These are phyloP conservation scores for Bucorvus abyssinicus DNA, from an alignment of 2,797 vertebrate genomes.

Conservation along the genomic window DNA sequence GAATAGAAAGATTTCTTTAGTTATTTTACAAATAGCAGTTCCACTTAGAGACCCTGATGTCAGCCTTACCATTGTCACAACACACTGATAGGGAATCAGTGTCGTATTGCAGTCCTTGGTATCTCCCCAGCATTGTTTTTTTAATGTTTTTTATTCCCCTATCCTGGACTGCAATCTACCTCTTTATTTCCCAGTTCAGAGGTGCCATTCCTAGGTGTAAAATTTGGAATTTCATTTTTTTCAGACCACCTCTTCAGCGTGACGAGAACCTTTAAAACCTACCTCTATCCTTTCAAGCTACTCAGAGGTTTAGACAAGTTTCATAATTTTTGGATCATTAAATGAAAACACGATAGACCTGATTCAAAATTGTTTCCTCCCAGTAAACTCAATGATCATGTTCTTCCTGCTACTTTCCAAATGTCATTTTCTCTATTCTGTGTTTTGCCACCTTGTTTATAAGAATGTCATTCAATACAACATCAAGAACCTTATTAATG, in stretches of 20 bases:
- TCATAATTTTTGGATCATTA: neutral
- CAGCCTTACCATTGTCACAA: neutral
- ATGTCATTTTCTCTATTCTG: neutral
- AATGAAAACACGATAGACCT: neutral
- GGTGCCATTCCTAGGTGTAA: neutral
- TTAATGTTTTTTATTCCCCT: neutral
- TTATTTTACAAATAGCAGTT: neutral
- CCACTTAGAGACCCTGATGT: neutral
- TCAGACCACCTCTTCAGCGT: neutral
- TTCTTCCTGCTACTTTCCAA: neutral
- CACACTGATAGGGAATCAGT: neutral
- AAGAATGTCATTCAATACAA: neutral
- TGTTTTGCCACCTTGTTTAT: neutral
- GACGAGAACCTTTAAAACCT: neutral
- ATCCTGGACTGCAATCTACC: neutral
- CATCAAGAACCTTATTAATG: neutral
- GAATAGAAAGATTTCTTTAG: neutral
- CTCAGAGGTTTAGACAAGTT: neutral
- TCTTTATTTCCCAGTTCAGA: neutral
- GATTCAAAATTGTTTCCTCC: neutral
- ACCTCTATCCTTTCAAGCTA: neutral
- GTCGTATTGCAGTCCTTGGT: neutral
- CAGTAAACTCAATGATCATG: neutral
- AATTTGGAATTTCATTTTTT: neutral
- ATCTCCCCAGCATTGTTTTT: neutral